These are phyloP conservation scores for Plemyria rubiginata DNA, from an alignment of 2,888 invertebrate species.

Conservation along the genomic window DNA sequence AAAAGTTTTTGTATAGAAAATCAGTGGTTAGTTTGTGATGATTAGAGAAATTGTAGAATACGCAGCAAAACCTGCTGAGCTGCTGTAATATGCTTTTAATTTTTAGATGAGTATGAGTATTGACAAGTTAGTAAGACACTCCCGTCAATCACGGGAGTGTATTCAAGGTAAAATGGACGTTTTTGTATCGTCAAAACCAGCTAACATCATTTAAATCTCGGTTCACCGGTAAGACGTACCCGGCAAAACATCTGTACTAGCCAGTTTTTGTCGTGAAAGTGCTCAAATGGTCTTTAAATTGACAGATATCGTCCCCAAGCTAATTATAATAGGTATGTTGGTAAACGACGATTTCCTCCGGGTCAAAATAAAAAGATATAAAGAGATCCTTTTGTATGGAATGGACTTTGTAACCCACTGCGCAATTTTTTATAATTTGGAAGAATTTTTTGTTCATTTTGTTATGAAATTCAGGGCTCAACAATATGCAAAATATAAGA, in stretches of 20 bases:
- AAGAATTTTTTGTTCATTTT: constrained; percentile 16
- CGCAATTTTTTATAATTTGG: constrained; percentile 6
- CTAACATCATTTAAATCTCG: too few species aligned
- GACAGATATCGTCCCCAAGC: constrained; percentile 53
- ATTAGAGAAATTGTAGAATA: too few species aligned
- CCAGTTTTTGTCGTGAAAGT: constrained; percentile 1
- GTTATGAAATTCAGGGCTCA: constrained; percentile 16
- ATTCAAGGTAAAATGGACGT: too few species aligned
- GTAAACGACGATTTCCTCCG: constrained; percentile 31
- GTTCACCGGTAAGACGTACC: not conserved
- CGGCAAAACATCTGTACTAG: not conserved
- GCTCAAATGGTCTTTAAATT: constrained; percentile 48
- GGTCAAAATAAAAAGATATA: constrained; percentile 27
- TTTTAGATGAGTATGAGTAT: too few species aligned
- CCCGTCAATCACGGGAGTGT: too few species aligned
- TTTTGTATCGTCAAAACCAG: too few species aligned
- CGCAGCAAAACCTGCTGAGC: too few species aligned
- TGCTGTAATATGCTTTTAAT: too few species aligned
- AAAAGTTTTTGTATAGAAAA: too few species aligned
- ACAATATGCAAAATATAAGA: constrained; percentile 1
- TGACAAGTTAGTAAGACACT: too few species aligned
- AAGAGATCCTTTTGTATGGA: constrained; percentile 11
- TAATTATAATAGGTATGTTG: constrained; percentile 29
- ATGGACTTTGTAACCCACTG: constrained; percentile 13
- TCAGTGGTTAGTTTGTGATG: too few species aligned